Evolutionary conservation across 1,140 invertebrate species (phyloP).

Genomic region (Eriocheir sinensis): DNA sequence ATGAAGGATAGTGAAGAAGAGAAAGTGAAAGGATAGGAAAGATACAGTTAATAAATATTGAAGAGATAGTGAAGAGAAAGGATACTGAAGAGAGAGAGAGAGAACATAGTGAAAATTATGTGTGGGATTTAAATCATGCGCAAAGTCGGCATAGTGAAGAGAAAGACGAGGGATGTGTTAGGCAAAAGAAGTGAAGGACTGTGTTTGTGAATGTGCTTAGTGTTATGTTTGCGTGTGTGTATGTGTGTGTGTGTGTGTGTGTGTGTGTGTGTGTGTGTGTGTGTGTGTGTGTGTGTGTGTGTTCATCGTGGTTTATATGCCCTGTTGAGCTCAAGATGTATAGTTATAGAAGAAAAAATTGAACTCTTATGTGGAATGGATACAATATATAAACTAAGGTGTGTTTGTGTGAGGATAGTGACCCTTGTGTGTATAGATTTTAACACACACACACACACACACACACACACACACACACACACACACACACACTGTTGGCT

Average conservation of each 20-base stretch:
- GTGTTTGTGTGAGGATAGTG: too few relatives aligned
- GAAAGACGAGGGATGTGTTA: too few relatives aligned
- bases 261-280: constrained; percentile 18
- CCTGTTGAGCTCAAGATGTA: too few relatives aligned
- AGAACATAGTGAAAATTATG: neutral
- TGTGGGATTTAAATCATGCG: neutral
- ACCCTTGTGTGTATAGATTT: too few relatives aligned
- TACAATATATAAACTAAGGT: too few relatives aligned
- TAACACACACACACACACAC: constrained; percentile 22
- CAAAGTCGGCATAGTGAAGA: neutral
- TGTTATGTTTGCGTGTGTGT: neutral
- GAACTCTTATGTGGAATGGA: too few relatives aligned
- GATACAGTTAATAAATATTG: neutral
- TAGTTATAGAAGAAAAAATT: too few relatives aligned
- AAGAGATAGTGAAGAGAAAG: neutral
- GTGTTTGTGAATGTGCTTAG: neutral
- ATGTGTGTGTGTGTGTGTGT: constrained; percentile 52
- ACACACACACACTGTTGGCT: neutral
- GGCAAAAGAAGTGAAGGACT: neutral
- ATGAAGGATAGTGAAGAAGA: neutral
- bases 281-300: constrained; percentile 18
- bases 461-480: constrained; percentile 22
- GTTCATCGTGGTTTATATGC: too few relatives aligned
- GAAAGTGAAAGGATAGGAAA: neutral
- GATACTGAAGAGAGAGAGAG: neutral